Evolutionary conservation across 1,140 invertebrate genomes (phyloP).

Genomic region (Trachelipus rathkii): DNA sequence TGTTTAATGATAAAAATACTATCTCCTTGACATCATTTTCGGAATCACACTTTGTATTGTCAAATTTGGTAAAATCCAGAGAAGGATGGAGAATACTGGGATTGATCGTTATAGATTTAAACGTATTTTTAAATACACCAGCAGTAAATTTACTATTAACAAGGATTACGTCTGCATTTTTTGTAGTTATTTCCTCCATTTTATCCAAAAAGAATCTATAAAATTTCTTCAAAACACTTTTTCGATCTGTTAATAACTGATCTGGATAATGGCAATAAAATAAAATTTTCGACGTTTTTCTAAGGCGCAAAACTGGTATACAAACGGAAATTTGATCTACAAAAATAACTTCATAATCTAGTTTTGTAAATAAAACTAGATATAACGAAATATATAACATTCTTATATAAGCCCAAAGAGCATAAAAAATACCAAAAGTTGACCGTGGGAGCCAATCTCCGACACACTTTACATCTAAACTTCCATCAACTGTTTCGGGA

Average conservation of each 20-base stretch:
- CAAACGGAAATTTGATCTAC: conserved; percentile 87
- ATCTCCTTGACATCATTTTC: not conserved
- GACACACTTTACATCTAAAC: conserved; percentile 57
- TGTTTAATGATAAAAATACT: conserved; percentile 85
- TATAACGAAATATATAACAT: conserved; percentile 80
- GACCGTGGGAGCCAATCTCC: conserved; percentile 55
- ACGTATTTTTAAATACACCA: conserved; percentile 77
- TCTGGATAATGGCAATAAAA: conserved; percentile 99
- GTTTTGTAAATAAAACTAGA: conserved; percentile 54
- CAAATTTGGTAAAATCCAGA: conserved; percentile 74
- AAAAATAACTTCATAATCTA: conserved; percentile 74
- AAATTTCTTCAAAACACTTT: conserved; percentile 48
- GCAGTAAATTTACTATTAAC: conserved; percentile 93
- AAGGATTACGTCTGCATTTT: conserved; percentile 75
- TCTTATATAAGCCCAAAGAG: conserved; percentile 86
- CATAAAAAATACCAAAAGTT: conserved; percentile 78
- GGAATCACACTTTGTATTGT: conserved; percentile 47
- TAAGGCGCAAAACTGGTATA: conserved; percentile 73
- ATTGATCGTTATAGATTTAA: conserved; percentile 55
- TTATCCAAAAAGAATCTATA: conserved; percentile 88
- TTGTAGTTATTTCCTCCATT: conserved; percentile 84
- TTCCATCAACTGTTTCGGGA: conserved; percentile 82
- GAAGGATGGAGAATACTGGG: conserved; percentile 90
- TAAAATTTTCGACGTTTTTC: conserved; percentile 63
- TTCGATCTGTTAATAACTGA: conserved; percentile 64